phyloP scores from a whole-genome alignment of 2,113 vertebrate genomes.

The Vulpes vulpes region DNA sequence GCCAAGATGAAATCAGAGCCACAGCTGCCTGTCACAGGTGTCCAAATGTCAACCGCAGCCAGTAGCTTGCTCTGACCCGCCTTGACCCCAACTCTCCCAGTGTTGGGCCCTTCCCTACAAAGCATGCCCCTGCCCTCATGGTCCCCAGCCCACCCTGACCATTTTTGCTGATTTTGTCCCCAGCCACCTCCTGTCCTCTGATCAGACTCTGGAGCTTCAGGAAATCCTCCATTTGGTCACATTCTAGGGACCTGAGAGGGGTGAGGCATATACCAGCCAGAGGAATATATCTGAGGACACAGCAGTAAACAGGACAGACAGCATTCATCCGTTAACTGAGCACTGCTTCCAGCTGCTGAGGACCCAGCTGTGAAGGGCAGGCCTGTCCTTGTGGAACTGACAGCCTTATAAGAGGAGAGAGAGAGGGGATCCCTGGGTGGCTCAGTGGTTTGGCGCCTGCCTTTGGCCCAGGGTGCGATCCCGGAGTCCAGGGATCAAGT shows the following conservation, averaged over 20 bases:
- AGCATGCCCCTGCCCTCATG: neutral
- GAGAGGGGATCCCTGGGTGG: too few relatives aligned
- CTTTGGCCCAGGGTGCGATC: too few relatives aligned
- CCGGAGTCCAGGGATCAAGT: too few relatives aligned
- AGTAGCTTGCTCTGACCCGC: fast-evolving
- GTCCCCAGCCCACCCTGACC: neutral
- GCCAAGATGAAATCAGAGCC: neutral
- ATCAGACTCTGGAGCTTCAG: neutral
- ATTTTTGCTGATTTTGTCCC: neutral
- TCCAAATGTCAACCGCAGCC: neutral
- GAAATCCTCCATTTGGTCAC: neutral
- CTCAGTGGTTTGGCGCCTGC: too few relatives aligned
- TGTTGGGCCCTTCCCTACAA: neutral
- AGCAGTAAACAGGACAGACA: neutral
- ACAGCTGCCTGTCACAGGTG: fast-evolving
- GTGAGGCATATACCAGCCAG: neutral
- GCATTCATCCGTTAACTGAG: too few relatives aligned
- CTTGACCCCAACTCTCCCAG: neutral
- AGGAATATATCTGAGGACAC: neutral
- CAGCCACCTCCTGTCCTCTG: neutral
- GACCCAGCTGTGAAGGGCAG: neutral
- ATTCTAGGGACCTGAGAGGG: neutral
- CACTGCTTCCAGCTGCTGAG: too few relatives aligned
- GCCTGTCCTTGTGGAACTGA: neutral
- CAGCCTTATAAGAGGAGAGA: too few relatives aligned